Evolutionary conservation across 2,113 vertebrate genomes (phyloP), one percentile per base, ranked within the genome.

Genomic region (Panurus biarmicus): DNA sequence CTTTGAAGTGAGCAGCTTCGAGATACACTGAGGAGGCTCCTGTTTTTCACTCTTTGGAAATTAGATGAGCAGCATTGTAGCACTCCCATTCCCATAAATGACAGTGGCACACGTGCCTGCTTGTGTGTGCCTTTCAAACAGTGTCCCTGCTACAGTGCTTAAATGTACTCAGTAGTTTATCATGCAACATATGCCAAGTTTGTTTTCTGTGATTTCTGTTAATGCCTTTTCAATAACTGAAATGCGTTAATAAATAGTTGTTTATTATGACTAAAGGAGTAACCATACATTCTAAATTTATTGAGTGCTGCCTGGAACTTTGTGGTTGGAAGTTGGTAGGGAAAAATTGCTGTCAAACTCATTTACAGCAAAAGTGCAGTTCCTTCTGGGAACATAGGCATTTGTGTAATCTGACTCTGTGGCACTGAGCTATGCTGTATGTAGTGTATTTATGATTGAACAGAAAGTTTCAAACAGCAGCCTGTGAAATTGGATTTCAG

Each of bases 401-500:
- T 97, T 98, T 98, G 97, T 98, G 95, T 97, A 98, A 97, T 97
- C 97, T 97, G 96, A 97, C 97, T 97, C 96, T 85, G 78, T 97
- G 97, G 97, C 85, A 94, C 97, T 95, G 96, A 97, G 96, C 96
- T 97, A 90, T 96, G 94, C 97, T 97, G 85, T 96, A 95, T 97
- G 96, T 97, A 97, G 97, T 96, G 86, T 98, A 98, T 98, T 98
- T 98, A 98, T 98, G 97, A 98, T 97, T 98, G 97, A 98, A 97
- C 97, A 98, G 97, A 98, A 98, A 98, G 98, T 98, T 97, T 97
- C 97, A 97, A 97, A 98, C 97, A 97, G 97, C 97, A 98, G 97
- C 97, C 98, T 98, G 97, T 98, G 98, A 98, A 98, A 98, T 98
- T 98, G 98, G 98, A 98, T 98, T 98, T 98, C 97, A 98, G 98